These are phyloP conservation scores for Cyprinus carpio DNA, from an alignment of 2,113 vertebrate genomes.

Conservation along the genomic window DNA sequence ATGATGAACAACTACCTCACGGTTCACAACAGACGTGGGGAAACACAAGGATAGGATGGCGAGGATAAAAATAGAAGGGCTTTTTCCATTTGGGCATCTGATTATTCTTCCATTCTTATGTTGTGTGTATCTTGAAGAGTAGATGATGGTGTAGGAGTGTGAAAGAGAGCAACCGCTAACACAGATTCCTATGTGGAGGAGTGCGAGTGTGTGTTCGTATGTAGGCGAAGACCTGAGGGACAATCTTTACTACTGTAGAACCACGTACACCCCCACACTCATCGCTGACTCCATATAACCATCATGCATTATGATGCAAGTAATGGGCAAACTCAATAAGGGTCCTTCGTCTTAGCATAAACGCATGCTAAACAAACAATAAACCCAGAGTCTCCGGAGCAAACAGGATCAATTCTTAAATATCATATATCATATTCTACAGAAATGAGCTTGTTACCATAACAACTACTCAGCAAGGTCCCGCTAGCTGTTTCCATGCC, in stretches of 20 bases:
- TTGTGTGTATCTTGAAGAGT: background rate
- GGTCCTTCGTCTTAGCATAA: background rate
- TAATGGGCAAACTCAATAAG: conserved; percentile 35
- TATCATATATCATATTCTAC: conserved; percentile 32
- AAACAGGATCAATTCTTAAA: background rate
- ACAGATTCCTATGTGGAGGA: conserved; percentile 36
- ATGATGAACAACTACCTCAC: conserved; percentile 4
- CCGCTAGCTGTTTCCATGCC: conserved; percentile 52
- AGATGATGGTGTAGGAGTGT: conserved; percentile 18
- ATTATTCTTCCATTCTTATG: conserved; percentile 1
- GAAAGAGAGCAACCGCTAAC: conserved; percentile 3
- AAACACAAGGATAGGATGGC: background rate
- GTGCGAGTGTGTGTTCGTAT: conserved; percentile 35
- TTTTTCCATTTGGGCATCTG: background rate
- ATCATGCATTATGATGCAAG: conserved; percentile 30
- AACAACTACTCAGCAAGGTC: conserved; percentile 53
- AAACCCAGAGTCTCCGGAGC: background rate
- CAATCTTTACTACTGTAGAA: conserved; percentile 25
- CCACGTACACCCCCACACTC: conserved; percentile 28
- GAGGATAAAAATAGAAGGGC: background rate
- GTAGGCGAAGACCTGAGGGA: conserved; percentile 43
- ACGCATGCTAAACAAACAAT: conserved; percentile 14
- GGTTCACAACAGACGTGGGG: background rate
- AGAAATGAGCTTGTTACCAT: conserved; percentile 52
- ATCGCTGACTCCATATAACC: conserved; percentile 16